These are phyloP conservation scores for Allophyes oxyacanthae DNA, from an alignment of 2,888 invertebrate genomes.

Conservation along the genomic window DNA sequence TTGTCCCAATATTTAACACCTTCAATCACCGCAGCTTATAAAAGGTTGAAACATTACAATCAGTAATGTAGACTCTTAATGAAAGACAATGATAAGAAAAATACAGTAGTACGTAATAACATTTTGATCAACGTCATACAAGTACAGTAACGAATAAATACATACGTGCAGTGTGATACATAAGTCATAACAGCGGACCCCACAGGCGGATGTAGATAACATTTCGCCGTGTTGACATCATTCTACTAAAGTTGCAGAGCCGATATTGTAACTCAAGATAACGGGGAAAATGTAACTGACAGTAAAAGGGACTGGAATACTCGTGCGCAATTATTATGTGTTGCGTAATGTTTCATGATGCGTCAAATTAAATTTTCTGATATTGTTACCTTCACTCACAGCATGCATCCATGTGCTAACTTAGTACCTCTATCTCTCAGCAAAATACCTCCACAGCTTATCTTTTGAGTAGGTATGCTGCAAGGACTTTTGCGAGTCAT, in stretches of 20 bases:
- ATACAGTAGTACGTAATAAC: neutral
- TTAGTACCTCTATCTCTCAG: neutral
- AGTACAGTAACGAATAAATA: conserved; percentile 28
- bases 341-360: conserved; percentile 35
- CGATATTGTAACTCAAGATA: conserved; percentile 54
- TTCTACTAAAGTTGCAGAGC: conserved; percentile 57
- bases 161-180: conserved; percentile 49
- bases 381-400: conserved; percentile 19
- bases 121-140: conserved; percentile 12
- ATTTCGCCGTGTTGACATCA: conserved; percentile 80
- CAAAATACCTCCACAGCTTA: conserved; percentile 8
- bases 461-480: conserved; percentile 11
- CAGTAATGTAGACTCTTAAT: neutral
- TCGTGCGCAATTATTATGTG: conserved; percentile 34
- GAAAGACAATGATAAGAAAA: conserved; percentile 1
- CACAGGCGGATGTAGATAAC: conserved; percentile 82
- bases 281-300: conserved; percentile 36
- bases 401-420: conserved; percentile 4
- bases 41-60: conserved; percentile 1
- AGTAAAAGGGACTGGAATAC: conserved; percentile 38
- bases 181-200: conserved; percentile 64
- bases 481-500: conserved; percentile 17
- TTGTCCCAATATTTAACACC: conserved; percentile 40
- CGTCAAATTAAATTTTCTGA: conserved; percentile 22
- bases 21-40: conserved; percentile 19